A percentile compares a stretch with the other conserved stretches of the same genome.
These are phyloP conservation scores for Odontomyia ornata DNA, from an alignment of 2,888 invertebrate species.

Conservation along the genomic window DNA sequence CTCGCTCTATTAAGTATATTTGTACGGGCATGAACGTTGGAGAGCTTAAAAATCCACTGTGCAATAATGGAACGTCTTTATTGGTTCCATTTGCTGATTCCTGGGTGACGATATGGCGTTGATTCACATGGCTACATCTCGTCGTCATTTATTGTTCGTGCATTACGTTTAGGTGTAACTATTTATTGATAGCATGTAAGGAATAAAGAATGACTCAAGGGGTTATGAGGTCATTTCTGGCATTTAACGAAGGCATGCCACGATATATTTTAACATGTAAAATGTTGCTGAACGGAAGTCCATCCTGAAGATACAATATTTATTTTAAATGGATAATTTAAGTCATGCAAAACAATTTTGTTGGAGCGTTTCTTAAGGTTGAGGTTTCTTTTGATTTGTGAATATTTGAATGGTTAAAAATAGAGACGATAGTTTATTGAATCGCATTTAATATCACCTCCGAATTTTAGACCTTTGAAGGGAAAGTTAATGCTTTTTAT, in stretches of 20 bases:
- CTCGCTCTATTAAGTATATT: background rate
- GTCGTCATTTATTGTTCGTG: constrained; percentile 14
- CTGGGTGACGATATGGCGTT: background rate
- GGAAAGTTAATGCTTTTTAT: too few species aligned
- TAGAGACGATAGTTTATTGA: too few species aligned
- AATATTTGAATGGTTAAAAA: too few species aligned
- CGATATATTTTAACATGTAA: background rate
- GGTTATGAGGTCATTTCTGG: background rate
- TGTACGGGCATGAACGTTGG: background rate
- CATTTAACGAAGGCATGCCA: background rate
- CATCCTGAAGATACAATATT: too few species aligned
- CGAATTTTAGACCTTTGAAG: too few species aligned
- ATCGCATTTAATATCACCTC: too few species aligned
- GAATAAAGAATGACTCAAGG: background rate
- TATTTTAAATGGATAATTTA: too few species aligned
- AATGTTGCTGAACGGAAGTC: too few species aligned
- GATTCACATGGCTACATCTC: constrained; percentile 13
- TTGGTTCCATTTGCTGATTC: constrained; percentile 37
- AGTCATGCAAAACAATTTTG: too few species aligned
- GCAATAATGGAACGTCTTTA: constrained; percentile 21
- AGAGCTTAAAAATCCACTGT: background rate
- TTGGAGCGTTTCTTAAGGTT: too few species aligned
- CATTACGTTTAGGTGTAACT: background rate
- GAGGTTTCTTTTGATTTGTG: too few species aligned
- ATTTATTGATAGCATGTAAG: background rate